These are phyloP conservation scores for Drosophila setosimentum DNA, from an alignment of 2,888 invertebrate species.

Conservation along the genomic window DNA sequence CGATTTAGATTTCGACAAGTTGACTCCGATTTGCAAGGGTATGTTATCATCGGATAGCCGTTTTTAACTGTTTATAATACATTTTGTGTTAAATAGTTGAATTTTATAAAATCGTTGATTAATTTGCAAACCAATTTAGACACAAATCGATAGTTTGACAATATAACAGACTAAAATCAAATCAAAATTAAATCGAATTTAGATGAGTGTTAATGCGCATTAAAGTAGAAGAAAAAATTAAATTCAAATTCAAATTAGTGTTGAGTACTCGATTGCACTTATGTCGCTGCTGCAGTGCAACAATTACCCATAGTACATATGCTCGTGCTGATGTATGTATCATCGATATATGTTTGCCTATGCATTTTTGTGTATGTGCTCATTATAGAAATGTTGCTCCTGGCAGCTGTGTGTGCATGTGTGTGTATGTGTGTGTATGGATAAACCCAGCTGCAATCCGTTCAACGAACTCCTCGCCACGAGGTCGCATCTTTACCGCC, in stretches of 20 bases:
- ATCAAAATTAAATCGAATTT: neutral
- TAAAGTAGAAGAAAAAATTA: slow-evolving; percentile 1
- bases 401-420: too few relatives aligned
- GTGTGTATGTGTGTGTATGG: slow-evolving; percentile 25
- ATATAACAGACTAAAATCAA: neutral
- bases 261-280: slow-evolving; percentile 18
- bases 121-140: neutral
- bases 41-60: neutral
- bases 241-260: slow-evolving; percentile 22
- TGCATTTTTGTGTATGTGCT: slow-evolving; percentile 15
- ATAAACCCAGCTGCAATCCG: slow-evolving; percentile 61
- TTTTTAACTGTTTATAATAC: neutral
- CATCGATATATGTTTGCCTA: slow-evolving; percentile 1
- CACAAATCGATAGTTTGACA: neutral
- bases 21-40: neutral
- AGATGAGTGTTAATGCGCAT: slow-evolving; percentile 23
- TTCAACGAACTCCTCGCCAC: slow-evolving; percentile 68
- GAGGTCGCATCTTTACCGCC: slow-evolving; percentile 60
- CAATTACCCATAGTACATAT: slow-evolving; percentile 38
- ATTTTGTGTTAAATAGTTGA: neutral
- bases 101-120: neutral
- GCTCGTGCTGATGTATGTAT: neutral
- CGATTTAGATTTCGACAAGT: neutral
- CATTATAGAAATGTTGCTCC: slow-evolving; percentile 55
- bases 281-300: slow-evolving; percentile 29